Evolutionary conservation across 2,888 invertebrate species (phyloP), one percentile per base, ranked within the genome.

Genomic region (Deilephila porcellus): DNA sequence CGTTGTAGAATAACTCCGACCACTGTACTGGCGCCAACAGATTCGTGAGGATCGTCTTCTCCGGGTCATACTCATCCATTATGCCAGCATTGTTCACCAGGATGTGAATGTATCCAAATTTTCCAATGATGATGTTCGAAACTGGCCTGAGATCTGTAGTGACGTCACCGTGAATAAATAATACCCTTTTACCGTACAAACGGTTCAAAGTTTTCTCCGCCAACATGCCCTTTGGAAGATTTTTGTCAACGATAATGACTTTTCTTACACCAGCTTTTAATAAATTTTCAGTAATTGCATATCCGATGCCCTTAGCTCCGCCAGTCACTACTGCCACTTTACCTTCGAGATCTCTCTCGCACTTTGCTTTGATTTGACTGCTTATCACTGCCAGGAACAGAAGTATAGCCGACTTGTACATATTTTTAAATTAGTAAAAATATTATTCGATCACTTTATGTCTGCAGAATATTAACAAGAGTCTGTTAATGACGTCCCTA

Each of bases 231-330:
- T 75, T 67, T 29, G 75, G 76, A 71, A 84, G 80, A 59, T 80
- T 77, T 25, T 56, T 73, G 53, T 86, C 86, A 4, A 85, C 71
- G 5, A 86, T 59, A 4, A 85, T 74, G 3, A 80, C 60, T 6
- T 60, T 45, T 77, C 79, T 82, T 0, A 80, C 85, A 60, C 92
- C 93, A 73, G 91, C 88, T 71, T 86, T 83, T 14, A 95, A 79
- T 37, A 95, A 88, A 75, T 90, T 88, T 8, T 87, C 84, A 1
- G 89, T 90, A 45, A 91, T 93, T 53, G 86, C 85, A 32, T 89
- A 88, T 0, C 95, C 95, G 62, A 95, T 95, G 1, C 95, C 95
- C 56, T 86, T 85, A 0, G 94, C 95, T 56, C 90, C 95, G 1
- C 96, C 95, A 0, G 95, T 95, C 25, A 72, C 56, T 52, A 73